Evolutionary conservation across 2,888 invertebrate species (phyloP), one percentile per base, ranked within the genome.

Genomic region (Campopleginae sp.): DNA sequence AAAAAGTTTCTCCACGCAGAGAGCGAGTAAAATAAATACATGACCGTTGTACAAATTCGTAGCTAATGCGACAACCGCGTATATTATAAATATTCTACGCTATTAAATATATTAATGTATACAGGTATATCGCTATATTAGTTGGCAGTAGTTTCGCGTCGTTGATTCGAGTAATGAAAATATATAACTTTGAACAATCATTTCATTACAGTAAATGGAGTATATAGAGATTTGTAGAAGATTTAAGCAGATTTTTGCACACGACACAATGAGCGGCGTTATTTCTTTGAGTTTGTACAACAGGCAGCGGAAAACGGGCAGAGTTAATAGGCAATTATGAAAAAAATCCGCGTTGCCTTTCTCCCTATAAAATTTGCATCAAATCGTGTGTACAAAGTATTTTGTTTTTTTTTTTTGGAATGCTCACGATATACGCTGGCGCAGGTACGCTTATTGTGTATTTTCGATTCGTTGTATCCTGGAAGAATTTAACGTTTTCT

Each of bases 401-500:
- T 65, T 38, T n/a, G 31, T 65, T 19, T 65, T 38, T 10, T 10
- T 38, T 8, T 38, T 65, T 65, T 42, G 42, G 33, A 65, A 58
- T 58, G 58, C 58, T 58, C 58, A 27, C 33, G 46, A 70, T 48
- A 70, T 48, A 33, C 23, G 33, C 33, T 38, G 33, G 42, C 63
- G 33, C 33, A 75, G 51, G 68, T 80, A 70, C 80, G 80, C 71
- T 75, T 88, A 58, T 86, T 27, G 84, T 86, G 88, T 85, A 86
- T 82, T 85, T 78, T 82, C 71, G 46, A 70, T 84, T 74, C 74
- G 65, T 27, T 58, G 58, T 27, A 14, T 58, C 3, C 5, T 58
- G 27, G 14, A 27, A 58, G 27, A 58, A 58, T 58, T 58, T 27
- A 27, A 5, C 58, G 14, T 58, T 58, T 58, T 58, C 14, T 27